Evolutionary conservation across 2,888 invertebrate species (phyloP).

Genomic region (Odontocolon sp.): DNA sequence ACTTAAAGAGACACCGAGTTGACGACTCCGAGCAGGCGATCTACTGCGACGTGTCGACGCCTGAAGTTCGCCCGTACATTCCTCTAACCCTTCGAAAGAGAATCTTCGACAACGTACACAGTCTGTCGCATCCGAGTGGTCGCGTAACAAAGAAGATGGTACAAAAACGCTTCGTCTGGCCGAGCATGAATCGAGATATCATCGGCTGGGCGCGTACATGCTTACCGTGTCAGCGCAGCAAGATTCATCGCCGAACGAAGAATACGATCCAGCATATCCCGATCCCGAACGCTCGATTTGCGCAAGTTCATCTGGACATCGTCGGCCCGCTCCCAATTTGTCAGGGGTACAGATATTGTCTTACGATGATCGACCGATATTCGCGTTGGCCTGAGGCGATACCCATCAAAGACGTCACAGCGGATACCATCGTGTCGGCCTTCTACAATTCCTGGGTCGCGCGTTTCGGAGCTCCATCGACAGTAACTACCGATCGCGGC

Average conservation of each 20-base stretch:
- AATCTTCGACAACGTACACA: slow-evolving; percentile 53
- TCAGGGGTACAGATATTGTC: slow-evolving; percentile 69
- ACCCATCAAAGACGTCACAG: slow-evolving; percentile 55
- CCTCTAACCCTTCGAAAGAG: slow-evolving; percentile 49
- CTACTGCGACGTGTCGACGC: slow-evolving; percentile 45
- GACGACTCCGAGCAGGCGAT: not conserved
- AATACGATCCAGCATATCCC: too few species aligned
- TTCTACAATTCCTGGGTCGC: slow-evolving; percentile 27
- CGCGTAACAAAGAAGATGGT: slow-evolving; percentile 59
- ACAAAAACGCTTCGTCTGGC: slow-evolving; percentile 65
- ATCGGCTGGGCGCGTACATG: too few species aligned
- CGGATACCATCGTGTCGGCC: slow-evolving; percentile 23
- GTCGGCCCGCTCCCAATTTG: slow-evolving; percentile 69
- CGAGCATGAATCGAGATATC: slow-evolving; percentile 65
- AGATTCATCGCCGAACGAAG: too few species aligned
- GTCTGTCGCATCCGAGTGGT: slow-evolving; percentile 59
- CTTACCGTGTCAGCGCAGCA: too few species aligned
- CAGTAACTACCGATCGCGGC: slow-evolving; percentile 70
- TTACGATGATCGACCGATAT: slow-evolving; percentile 64
- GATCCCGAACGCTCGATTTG: slow-evolving; percentile 68
- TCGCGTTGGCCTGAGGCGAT: slow-evolving; percentile 67
- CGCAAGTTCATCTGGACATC: slow-evolving; percentile 73
- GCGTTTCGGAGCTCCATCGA: slow-evolving; percentile 23
- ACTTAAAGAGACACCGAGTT: not conserved
- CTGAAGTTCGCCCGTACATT: slow-evolving; percentile 56